A percentile compares a stretch with the other conserved stretches of the same genome.
Conservation (phyloP, 2,113 vertebrate species). For the Megaceryle torquata region DNA sequence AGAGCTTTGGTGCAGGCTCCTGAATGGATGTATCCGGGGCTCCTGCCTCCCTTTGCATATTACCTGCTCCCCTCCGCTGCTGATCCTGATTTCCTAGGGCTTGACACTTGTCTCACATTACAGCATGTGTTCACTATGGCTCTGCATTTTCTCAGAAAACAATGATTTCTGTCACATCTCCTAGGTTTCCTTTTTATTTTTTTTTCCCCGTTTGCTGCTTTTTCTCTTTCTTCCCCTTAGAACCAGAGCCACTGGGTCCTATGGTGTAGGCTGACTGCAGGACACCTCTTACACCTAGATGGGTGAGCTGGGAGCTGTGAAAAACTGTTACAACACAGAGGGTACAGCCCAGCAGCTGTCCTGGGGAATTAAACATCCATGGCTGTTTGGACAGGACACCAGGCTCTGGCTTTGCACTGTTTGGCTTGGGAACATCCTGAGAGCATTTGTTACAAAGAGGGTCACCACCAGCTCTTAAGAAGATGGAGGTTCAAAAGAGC, state of each 20-base stretch:
- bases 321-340: background rate
- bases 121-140: background rate
- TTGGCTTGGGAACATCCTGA: background rate
- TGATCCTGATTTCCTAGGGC: background rate
- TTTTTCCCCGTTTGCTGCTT: background rate
- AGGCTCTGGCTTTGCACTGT: background rate
- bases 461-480: background rate
- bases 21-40: background rate
- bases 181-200: background rate
- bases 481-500: background rate
- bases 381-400: background rate
- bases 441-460: background rate
- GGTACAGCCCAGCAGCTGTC: background rate
- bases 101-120: background rate
- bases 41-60: accelerated
- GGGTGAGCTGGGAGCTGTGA: background rate
- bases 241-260: background rate
- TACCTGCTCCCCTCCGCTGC: background rate
- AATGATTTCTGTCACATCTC: background rate
- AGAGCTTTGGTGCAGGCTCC: background rate
- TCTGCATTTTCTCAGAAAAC: background rate
- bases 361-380: background rate
- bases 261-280: background rate
- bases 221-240: background rate
- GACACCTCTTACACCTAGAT: background rate